Evolutionary conservation across 2,888 invertebrate genomes (phyloP), one percentile per base, ranked within the genome.

Genomic region (Sphaeridia pumilis): DNA sequence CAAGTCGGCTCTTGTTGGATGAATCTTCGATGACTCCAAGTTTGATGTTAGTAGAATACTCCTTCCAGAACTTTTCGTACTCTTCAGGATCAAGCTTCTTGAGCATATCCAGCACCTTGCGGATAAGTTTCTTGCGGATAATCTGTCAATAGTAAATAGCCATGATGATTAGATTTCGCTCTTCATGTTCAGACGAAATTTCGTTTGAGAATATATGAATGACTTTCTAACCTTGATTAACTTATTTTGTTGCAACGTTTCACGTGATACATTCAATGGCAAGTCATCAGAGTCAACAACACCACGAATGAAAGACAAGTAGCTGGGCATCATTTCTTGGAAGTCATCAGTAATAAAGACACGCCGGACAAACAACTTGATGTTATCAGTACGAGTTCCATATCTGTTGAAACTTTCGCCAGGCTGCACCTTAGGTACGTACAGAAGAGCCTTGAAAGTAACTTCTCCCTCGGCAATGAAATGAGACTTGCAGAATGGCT

Each of bases 301-400:
- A 66, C 98, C 98, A 52, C 87, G 83, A 56, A 99, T 81, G 72
- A 98, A 99, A 64, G 81, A 83, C 65, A 98, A 77, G 72, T 95
- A 99, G 71, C 87, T 93, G 61, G 98, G 97, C 85, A 98, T 89
- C 84, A 98, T 90, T 70, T 98, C 97, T 71, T 90, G 90, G 77
- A 98, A 97, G 75, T 98, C 93, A 72, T 98, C 97, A 7, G 97
- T 97, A 73, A 98, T 99, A 75, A 98, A 99, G 17, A 99, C 98
- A 57, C 98, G 80, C 56, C 97, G 80, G 52, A 99, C 98, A 73
- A 90, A 99, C 58, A 98, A 77, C 76, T 95, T 95, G 68, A 95
- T 94, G 72, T 89, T 84, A 71, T 95, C 94, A 3, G 84, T 82
- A 69, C 87, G 87, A 62, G 90, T 87, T 66, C 95, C 97, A 71